phyloP scores from a whole-genome alignment of 2,888 invertebrate genomes.

The Mallateleia sp. region DNA sequence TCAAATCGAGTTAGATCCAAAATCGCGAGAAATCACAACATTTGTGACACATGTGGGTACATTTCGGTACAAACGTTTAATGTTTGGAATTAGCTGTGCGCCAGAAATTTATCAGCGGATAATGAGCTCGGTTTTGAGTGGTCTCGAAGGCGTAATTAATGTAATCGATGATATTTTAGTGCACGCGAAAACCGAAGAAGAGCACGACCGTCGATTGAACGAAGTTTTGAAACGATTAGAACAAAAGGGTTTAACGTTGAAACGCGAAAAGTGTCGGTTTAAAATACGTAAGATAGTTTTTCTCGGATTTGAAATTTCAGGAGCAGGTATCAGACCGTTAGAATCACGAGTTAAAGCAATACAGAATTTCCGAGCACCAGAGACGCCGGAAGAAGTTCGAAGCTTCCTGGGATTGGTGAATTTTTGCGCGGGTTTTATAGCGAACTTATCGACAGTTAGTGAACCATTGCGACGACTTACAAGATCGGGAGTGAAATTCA shows the following conservation, averaged over 20 bases:
- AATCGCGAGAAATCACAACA: slow-evolving; percentile 84
- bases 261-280: slow-evolving; percentile 70
- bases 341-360: slow-evolving; percentile 52
- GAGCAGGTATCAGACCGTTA: slow-evolving; percentile 49
- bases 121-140: slow-evolving; percentile 17
- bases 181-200: background rate
- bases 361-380: slow-evolving; percentile 34
- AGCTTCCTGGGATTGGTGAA: slow-evolving; percentile 70
- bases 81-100: slow-evolving; percentile 49
- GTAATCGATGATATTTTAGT: slow-evolving; percentile 40
- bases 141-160: slow-evolving; percentile 24
- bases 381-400: slow-evolving; percentile 49
- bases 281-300: slow-evolving; percentile 65
- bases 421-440: slow-evolving; percentile 82
- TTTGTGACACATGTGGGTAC: background rate
- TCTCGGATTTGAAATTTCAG: slow-evolving; percentile 78
- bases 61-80: slow-evolving; percentile 35
- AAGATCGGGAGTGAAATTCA: too few relatives aligned
- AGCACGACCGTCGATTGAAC: slow-evolving; percentile 22
- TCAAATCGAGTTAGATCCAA: slow-evolving; percentile 85
- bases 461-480: slow-evolving; percentile 81
- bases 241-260: slow-evolving; percentile 65
- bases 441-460: slow-evolving; percentile 78
- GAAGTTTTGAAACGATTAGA: slow-evolving; percentile 20
- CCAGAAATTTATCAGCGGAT: slow-evolving; percentile 48